Conservation (phyloP, 2,888 invertebrate species). For the Trimorus sp. region DNA sequence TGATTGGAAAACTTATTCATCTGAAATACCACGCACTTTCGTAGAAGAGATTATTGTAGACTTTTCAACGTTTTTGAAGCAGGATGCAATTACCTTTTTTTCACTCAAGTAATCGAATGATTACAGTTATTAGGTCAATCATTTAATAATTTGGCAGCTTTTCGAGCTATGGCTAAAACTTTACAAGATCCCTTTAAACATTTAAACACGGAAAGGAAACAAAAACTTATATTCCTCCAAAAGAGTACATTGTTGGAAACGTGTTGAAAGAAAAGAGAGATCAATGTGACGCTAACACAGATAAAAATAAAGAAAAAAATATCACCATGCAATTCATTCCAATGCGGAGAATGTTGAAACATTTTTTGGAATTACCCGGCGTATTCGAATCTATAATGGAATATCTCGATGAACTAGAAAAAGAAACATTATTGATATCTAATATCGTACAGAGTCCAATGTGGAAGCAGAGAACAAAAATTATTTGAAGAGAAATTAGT, state of each 20-base stretch:
- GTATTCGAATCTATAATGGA: slow-evolving; percentile 16
- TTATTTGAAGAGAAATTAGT: slow-evolving; percentile 22
- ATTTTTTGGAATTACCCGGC: slow-evolving; percentile 36
- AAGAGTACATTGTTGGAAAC: not conserved
- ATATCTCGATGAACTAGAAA: slow-evolving; percentile 10
- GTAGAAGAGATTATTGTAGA: too few relatives aligned
- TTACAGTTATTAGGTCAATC: too few relatives aligned
- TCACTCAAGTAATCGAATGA: too few relatives aligned
- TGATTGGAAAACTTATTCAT: too few relatives aligned
- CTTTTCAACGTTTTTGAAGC: too few relatives aligned
- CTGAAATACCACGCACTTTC: too few relatives aligned
- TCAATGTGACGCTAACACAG: not conserved
- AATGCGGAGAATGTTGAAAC: slow-evolving; percentile 30
- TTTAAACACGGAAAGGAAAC: not conserved
- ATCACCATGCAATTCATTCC: slow-evolving; percentile 30
- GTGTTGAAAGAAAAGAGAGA: not conserved
- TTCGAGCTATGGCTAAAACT: too few relatives aligned
- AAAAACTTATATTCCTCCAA: not conserved
- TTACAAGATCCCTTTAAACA: not conserved
- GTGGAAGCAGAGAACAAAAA: slow-evolving; percentile 40
- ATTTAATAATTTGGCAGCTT: too few relatives aligned
- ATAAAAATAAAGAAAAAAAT: not conserved
- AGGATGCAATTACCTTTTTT: too few relatives aligned
- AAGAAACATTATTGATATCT: slow-evolving; percentile 19
- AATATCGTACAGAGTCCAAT: slow-evolving; percentile 48